Conservation (phyloP, 2,113 vertebrate species). For the Carassius gibelio region DNA sequence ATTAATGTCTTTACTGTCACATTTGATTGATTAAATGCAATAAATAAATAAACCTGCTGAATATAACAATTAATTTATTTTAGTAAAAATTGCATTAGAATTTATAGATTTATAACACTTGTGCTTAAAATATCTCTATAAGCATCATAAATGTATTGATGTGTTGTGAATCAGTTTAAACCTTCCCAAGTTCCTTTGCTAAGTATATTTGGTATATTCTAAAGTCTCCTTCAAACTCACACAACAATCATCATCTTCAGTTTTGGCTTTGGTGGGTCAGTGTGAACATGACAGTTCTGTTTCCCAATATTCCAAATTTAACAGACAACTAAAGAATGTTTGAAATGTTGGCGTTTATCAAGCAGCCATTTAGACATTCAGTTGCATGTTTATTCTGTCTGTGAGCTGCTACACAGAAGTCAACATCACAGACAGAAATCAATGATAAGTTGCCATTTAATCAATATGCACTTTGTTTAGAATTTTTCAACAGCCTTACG, state of each 20-base stretch:
- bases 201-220: not conserved
- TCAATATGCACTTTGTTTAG: constrained; percentile 15
- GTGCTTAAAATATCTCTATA: not conserved
- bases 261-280: not conserved
- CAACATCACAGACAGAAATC: constrained; percentile 27
- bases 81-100: not conserved
- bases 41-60: not conserved
- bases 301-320: not conserved
- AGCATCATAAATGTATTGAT: not conserved
- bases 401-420: constrained; percentile 2
- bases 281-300: not conserved
- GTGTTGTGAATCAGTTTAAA: not conserved
- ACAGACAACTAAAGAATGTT: constrained; percentile 15
- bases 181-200: not conserved
- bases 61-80: too few relatives aligned
- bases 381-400: constrained; percentile 14
- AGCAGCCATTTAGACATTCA: not conserved
- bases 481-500: not conserved
- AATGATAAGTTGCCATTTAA: constrained; percentile 11
- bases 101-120: not conserved
- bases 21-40: not conserved
- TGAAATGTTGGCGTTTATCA: not conserved
- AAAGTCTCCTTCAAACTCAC: not conserved
- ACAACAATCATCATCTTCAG: not conserved
- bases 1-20: not conserved